Evolutionary conservation across 1,140 invertebrate species (phyloP), one percentile per base, ranked within the genome.

Genomic region (Anadara kagoshimensis): DNA sequence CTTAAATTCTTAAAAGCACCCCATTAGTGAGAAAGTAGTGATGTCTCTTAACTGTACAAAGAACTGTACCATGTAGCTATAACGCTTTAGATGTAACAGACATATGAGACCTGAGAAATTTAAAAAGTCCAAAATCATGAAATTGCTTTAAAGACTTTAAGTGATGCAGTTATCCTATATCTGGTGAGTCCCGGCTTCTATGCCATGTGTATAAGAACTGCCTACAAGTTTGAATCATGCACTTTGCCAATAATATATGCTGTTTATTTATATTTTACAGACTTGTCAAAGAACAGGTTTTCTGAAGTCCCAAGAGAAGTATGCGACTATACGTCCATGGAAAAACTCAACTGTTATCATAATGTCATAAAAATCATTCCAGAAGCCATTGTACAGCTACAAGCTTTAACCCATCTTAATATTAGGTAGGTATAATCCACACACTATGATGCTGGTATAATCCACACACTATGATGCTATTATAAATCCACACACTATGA

Each of bases 221-320:
- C 18, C 1, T 24, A 18, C 29, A 3, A 10, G 20, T 11, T 18
- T 12, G 24, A 26, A 57, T n/a, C 5, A 57, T 22, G 4, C 5
- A 12, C 18, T n/a, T 22, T 4, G 16, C 18, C 14, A 20, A 57
- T 26, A 26, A 44, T 41, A 10, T 61, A 43, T 26, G n/a, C 22
- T 72, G 26, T 56, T 29, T 26, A 45, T 69, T 26, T 78, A 72
- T 80, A 74, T 58, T 24, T 87, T 87, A 26, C 93, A 98, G 96
- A 98, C 93, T 92, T 98, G 79, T 97, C 96, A 56, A 95, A 96
- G 89, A 98, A 98, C 90, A 93, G 95, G 78, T 94, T 98, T 87
- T 92, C 92, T 83, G 96, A 97, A 89, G 90, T 98, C 78, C 96
- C 96, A 59, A 92, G 93, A 85, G 95, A 97, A 91, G 90, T 98